These are phyloP conservation scores for Nemotelus pantherinus DNA, from an alignment of 2,888 invertebrate species.

Conservation along the genomic window DNA sequence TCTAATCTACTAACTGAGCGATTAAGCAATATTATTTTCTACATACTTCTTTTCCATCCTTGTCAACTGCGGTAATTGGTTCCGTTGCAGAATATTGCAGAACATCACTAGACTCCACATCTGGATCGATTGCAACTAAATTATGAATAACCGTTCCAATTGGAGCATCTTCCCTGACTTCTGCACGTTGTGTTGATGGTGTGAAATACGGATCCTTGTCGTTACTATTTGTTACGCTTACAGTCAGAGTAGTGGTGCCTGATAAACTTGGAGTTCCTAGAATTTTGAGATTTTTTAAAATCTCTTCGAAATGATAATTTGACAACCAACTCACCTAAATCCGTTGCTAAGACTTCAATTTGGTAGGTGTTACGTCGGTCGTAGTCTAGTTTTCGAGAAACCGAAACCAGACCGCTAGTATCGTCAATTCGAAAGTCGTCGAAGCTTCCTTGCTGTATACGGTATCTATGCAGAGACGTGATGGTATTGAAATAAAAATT, in stretches of 20 bases:
- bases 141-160: conserved; percentile 77
- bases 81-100: conserved; percentile 73
- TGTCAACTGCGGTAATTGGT: conserved; percentile 81
- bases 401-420: conserved; percentile 77
- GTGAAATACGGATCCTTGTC: conserved; percentile 87
- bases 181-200: conserved; percentile 80
- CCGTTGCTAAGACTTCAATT: conserved; percentile 83
- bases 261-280: conserved; percentile 81
- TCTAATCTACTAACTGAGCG: too few species aligned
- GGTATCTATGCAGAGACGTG: conserved; percentile 67
- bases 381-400: conserved; percentile 82
- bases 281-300: conserved; percentile 28
- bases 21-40: not conserved
- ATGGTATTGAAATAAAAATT: not conserved
- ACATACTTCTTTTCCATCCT: conserved; percentile 78
- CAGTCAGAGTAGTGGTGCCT: conserved; percentile 81
- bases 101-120: conserved; percentile 75
- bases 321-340: conserved; percentile 69
- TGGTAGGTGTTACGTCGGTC: conserved; percentile 82
- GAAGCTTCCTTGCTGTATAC: conserved; percentile 84
- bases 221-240: conserved; percentile 85
- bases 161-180: conserved; percentile 82
- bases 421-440: conserved; percentile 87
- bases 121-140: conserved; percentile 81
- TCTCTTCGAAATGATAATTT: not conserved